Evolutionary conservation across 2,113 vertebrate species (phyloP), one percentile per base, ranked within the genome.

Genomic region (Struthio camelus): DNA sequence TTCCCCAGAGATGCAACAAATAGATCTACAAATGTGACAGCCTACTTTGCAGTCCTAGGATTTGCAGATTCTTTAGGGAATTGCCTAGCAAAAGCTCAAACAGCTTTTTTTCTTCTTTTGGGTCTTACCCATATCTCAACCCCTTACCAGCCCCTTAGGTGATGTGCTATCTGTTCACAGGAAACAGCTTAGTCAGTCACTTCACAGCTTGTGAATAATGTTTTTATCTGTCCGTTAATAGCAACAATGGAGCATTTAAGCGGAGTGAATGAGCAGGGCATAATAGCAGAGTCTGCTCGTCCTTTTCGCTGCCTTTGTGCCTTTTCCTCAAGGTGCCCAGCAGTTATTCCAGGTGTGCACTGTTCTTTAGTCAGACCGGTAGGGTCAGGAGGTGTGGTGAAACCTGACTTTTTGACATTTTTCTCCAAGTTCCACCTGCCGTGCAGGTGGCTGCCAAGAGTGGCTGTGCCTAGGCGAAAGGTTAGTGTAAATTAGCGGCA

Each of bases 141-240:
- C 56, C 46, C 82, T 91, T 72, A 20, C 53, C 48, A 54, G 58
- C 79, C 92, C 59, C 67, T 91, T 23, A 70, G 71, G 78, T 72
- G 81, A 67, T 1, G 6, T 27, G 27, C 64, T 12, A 9, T 62
- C 46, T 90, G 56, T 36, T 80, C n/a, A 22, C 53, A 71, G 7
- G 30, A 75, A 95, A 87, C 32, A 59, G 36, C 50, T 87, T 11
- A 5, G 64, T 78, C 73, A 94, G 75, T 87, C 89, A 24, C 19
- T 6, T 83, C 82, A 5, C 42, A 80, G 87, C 28, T 71, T 54
- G 0, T 50, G 75, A 87, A 80, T 83, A 91, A 54, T 64, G 62
- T 13, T 91, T 30, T 88, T 83, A 80, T 34, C 97, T 94, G 76
- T 46, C 85, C 89, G 64, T 95, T 95, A 87, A 83, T 34, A 80